Conservation (phyloP, 2,113 vertebrate species). For the Entomyzon cyanotis region DNA sequence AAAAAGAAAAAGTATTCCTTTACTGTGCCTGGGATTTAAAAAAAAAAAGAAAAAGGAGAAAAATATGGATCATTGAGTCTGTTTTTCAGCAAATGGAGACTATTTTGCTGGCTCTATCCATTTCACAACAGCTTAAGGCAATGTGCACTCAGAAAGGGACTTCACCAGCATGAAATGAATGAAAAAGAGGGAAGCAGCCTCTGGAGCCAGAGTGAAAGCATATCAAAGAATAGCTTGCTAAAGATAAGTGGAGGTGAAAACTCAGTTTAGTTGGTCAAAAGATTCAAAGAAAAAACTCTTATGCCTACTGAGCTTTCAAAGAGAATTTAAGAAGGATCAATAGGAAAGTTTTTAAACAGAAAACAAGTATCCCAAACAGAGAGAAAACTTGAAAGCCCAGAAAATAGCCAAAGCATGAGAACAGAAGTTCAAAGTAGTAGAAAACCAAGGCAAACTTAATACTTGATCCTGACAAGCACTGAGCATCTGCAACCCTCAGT, state of each 20-base stretch:
- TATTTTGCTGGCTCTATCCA: background rate
- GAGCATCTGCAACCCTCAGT: background rate
- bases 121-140: background rate
- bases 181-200: background rate
- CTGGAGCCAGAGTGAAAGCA: background rate
- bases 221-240: background rate
- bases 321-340: background rate
- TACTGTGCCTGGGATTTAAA: background rate
- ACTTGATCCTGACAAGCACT: background rate
- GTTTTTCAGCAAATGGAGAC: background rate
- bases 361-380: background rate
- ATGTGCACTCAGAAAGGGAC: background rate
- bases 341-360: background rate
- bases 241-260: background rate
- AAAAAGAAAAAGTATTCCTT: background rate
- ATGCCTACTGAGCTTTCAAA: background rate
- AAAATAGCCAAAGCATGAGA: background rate
- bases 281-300: background rate
- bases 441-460: background rate
- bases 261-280: background rate
- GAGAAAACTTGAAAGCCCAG: background rate
- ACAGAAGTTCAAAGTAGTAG: background rate
- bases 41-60: rapidly evolving
- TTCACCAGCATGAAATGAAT: background rate
- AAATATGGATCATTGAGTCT: background rate